phyloP scores from a whole-genome alignment of 1,140 invertebrate genomes.

The Drosophila watanabei region DNA sequence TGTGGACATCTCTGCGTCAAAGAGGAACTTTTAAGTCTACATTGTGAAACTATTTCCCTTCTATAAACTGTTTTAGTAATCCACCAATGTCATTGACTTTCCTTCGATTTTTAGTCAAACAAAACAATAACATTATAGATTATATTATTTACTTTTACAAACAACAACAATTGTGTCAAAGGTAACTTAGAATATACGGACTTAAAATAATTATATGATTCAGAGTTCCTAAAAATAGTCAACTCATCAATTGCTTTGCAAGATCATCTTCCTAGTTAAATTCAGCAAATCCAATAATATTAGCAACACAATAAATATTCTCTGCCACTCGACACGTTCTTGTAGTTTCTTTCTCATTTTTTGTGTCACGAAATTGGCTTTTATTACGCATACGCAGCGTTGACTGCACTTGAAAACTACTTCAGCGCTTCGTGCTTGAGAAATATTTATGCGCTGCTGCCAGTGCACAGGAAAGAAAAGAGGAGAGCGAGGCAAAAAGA shows the following conservation, averaged over 20 bases:
- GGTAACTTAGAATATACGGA: accelerated
- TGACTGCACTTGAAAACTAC: constrained; percentile 62
- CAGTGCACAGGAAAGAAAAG: constrained; percentile 20
- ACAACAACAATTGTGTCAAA: neutral
- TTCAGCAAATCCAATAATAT: constrained; percentile 11
- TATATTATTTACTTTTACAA: neutral
- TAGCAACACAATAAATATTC: constrained; percentile 4
- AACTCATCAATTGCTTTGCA: neutral
- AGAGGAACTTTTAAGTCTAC: neutral
- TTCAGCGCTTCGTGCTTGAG: constrained; percentile 22
- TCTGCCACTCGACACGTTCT: constrained; percentile 23
- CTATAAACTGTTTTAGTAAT: neutral
- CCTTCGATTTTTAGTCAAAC: too few species aligned
- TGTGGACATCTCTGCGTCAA: neutral
- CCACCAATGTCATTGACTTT: constrained; percentile 57
- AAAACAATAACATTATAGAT: too few species aligned
- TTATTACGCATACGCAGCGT: constrained; percentile 63
- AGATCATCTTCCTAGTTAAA: neutral
- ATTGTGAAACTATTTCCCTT: neutral
- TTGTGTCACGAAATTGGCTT: constrained; percentile 30
- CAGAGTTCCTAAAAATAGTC: neutral
- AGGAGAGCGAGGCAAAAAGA: constrained; percentile 28
- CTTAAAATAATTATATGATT: neutral
- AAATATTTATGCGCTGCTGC: constrained; percentile 49
- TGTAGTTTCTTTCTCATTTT: constrained; percentile 17